A percentile compares a stretch with the other conserved stretches of the same genome.
phyloP scores from a whole-genome alignment of 1,140 invertebrate genomes.

The Dinoponera quadriceps region DNA sequence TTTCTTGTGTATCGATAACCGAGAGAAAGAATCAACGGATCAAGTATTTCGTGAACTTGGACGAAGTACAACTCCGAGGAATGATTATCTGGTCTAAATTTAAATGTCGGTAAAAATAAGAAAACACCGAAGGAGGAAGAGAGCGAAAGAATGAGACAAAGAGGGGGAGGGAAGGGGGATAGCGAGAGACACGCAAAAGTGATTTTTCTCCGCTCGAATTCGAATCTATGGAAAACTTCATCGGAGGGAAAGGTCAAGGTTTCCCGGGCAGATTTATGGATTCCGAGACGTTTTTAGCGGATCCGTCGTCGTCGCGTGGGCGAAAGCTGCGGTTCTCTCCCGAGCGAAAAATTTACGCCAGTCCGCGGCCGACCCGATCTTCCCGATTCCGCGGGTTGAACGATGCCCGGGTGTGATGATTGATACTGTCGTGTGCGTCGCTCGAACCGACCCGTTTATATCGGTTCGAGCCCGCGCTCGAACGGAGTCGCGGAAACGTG shows the following conservation, averaged over 20 bases:
- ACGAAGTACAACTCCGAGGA: too few relatives aligned
- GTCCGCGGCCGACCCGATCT: background rate
- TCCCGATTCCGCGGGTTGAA: background rate
- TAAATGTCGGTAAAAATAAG: too few relatives aligned
- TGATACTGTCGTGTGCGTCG: conserved; percentile 22
- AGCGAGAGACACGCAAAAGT: conserved; percentile 15
- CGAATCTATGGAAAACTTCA: background rate
- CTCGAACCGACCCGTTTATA: conserved; percentile 31
- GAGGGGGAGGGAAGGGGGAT: too few relatives aligned
- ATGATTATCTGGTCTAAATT: too few relatives aligned
- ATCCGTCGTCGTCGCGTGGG: background rate
- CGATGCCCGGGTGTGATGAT: conserved; percentile 12
- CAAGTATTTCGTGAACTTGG: too few relatives aligned
- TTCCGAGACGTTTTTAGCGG: background rate
- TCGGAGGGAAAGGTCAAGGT: background rate
- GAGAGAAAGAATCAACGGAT: too few relatives aligned
- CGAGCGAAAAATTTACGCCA: conserved; percentile 1
- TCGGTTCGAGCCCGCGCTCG: background rate
- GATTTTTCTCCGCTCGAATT: conserved; percentile 8
- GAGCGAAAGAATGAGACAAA: too few relatives aligned
- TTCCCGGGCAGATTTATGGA: too few relatives aligned
- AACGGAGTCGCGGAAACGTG: conserved; percentile 28
- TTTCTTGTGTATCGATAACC: too few relatives aligned
- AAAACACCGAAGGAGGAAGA: too few relatives aligned
- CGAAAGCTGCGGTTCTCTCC: background rate